These are phyloP conservation scores for Pampus argenteus DNA, from an alignment of 2,797 vertebrate species.

Conservation along the genomic window DNA sequence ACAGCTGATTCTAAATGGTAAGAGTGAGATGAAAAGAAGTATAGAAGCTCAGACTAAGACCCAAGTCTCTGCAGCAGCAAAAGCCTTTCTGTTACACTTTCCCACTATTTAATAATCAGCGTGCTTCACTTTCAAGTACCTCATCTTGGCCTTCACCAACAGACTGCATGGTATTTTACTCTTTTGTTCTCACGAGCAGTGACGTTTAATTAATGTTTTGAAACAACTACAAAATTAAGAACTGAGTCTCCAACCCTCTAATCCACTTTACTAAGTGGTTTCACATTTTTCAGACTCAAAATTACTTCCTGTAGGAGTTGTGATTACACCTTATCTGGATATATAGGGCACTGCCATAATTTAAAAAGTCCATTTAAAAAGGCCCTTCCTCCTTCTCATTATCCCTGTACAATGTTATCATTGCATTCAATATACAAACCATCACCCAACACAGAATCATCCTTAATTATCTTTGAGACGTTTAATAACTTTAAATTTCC, in stretches of 20 bases:
- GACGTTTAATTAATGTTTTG: constrained; percentile 53
- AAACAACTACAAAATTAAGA: constrained; percentile 45
- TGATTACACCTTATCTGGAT: constrained; percentile 33
- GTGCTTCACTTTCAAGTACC: constrained; percentile 37
- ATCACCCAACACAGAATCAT: not conserved
- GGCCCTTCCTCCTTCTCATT: not conserved
- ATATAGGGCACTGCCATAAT: constrained; percentile 6
- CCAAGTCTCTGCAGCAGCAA: constrained; percentile 14
- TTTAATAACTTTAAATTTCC: constrained; percentile 47
- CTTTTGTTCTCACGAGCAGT: constrained; percentile 23
- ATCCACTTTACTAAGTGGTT: constrained; percentile 50
- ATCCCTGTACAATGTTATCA: not conserved
- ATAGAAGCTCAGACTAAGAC: constrained; percentile 36
- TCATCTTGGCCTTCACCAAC: constrained; percentile 20
- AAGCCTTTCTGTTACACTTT: not conserved
- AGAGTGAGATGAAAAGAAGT: not conserved
- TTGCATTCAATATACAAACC: not conserved
- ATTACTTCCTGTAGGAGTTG: constrained; percentile 37
- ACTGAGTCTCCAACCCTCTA: constrained; percentile 43
- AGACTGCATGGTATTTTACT: constrained; percentile 27
- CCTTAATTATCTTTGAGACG: constrained; percentile 28
- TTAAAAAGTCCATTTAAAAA: constrained; percentile 8
- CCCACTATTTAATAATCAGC: constrained; percentile 22
- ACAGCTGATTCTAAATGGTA: constrained; percentile 7
- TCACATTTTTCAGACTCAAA: constrained; percentile 33